Base-by-base conservation (phyloP, 1,140 invertebrate species). In the Drosophila rufa region DNA sequence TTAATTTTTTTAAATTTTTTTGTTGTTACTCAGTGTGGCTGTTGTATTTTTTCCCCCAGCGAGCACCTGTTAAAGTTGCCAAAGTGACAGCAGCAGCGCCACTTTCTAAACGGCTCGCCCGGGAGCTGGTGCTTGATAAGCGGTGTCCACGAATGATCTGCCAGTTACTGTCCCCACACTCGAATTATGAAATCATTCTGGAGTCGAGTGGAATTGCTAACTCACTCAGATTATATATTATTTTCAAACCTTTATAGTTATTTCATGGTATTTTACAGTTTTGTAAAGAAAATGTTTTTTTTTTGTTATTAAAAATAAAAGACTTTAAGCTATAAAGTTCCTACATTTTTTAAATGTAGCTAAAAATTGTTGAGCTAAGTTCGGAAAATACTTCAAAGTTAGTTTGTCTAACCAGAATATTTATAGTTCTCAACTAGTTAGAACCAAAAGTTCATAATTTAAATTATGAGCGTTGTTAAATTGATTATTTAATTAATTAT, bases 31-130 rank as follows among this genome's bases (percentile, higher is more conserved):
- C 27, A 47, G 19, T 47, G 43, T 36, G 33, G 8, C 33, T 42
- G 65, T 8, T 40, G 30, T 51, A 42, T 62, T 84, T 64, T 48
- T 47, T 17, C 80, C 79, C 75, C 55, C 68, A 62, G 84, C 68
- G 80, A 71, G 62, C 85, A 89, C 85, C 84, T 89, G 84, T 83
- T 89, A 74, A 84, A 80, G 56, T 78, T 83, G 51, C 53, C 42
- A 60, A 62, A 80, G 47, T 86, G 83, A 82, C 83, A 86, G 83
- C 42, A 66, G 33, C 30, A 53, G 57, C 56, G 75, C 42, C 65
- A 78, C 67, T 73, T 82, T 86, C 70, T 65, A 87, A 87, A 86
- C 83, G 79, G 61, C 61, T 67, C 82, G 53, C 75, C 55, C 68
- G 82, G 79, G 79, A 87, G 65, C 66, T 42, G 51, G 42, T 33